Evolutionary conservation across 1,140 invertebrate genomes (phyloP).

Genomic region (Varroa destructor): DNA sequence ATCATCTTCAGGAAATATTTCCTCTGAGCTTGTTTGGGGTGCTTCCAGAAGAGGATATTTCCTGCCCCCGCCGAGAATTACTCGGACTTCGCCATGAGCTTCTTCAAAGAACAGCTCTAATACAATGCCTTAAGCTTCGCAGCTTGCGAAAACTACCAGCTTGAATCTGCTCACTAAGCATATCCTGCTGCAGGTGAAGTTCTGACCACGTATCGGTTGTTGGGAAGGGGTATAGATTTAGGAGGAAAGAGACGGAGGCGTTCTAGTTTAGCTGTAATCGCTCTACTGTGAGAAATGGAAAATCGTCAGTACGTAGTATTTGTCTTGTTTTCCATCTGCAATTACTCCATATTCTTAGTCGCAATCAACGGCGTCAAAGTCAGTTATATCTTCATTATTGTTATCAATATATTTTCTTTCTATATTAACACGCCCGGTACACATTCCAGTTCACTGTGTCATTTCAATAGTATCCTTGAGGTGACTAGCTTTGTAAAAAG

Average conservation of each 20-base stretch:
- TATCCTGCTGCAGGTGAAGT: constrained; percentile 53
- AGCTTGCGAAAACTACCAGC: constrained; percentile 36
- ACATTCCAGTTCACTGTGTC: constrained; percentile 52
- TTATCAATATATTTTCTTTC: no score
- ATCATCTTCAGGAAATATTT: no score
- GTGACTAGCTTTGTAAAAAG: constrained; percentile 28
- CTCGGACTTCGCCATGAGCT: constrained; percentile 35
- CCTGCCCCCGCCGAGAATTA: constrained; percentile 35
- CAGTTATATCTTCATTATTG: no score
- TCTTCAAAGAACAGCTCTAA: constrained; percentile 34
- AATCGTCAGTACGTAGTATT: no score
- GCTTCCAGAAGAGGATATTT: constrained; percentile 33
- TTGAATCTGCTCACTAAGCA: constrained; percentile 35
- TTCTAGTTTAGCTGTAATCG: no score
- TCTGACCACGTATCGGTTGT: constrained; percentile 63
- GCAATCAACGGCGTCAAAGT: no score
- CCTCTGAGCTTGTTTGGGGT: no score
- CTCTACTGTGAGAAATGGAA: no score
- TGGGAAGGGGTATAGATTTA: constrained; percentile 48
- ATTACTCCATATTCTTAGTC: no score
- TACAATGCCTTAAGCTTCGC: constrained; percentile 39
- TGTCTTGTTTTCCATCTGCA: no score
- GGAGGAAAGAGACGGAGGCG: not conserved
- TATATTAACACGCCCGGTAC: constrained; percentile 40
- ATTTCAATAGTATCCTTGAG: constrained; percentile 37